Percentiles rank a stretch among this genome's conserved stretches.
phyloP scores from a whole-genome alignment of 2,113 vertebrate species.

The Strix aluco region DNA sequence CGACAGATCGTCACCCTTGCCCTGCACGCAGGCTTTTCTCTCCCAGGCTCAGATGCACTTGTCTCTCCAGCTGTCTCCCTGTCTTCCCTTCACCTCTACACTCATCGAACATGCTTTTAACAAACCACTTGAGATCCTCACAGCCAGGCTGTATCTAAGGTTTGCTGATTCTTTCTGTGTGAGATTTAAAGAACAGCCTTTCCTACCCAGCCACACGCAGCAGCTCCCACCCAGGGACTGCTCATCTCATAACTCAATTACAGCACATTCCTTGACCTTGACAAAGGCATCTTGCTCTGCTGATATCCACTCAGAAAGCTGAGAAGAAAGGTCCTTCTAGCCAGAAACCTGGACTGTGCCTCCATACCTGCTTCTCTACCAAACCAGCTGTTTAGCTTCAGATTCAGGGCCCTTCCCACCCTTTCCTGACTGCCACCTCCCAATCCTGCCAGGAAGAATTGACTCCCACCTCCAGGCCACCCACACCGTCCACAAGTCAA shows the following conservation, averaged over 20 bases:
- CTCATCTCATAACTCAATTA: not conserved
- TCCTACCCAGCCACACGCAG: not conserved
- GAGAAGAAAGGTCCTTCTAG: not conserved
- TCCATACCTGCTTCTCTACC: not conserved
- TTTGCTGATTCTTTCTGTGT: not conserved
- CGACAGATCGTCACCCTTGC: accelerated
- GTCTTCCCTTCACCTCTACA: not conserved
- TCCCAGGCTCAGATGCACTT: not conserved
- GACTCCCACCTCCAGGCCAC: not conserved
- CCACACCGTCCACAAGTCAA: not conserved
- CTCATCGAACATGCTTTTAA: slow-evolving; percentile 8
- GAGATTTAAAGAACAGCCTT: slow-evolving; percentile 10
- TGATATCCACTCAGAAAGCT: not conserved
- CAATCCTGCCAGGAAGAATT: not conserved
- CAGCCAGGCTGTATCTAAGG: not conserved
- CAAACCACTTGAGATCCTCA: slow-evolving; percentile 32
- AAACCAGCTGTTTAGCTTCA: not conserved
- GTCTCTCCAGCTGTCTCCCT: not conserved
- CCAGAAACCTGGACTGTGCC: not conserved
- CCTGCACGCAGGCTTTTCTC: not conserved
- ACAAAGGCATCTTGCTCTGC: not conserved
- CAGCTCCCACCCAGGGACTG: not conserved
- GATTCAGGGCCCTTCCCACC: not conserved
- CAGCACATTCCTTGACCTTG: not conserved
- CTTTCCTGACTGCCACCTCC: not conserved